These are phyloP conservation scores for Stichopus chloronotus DNA, from an alignment of 35 echinoderm and acorn worm species.

Conservation along the genomic window DNA sequence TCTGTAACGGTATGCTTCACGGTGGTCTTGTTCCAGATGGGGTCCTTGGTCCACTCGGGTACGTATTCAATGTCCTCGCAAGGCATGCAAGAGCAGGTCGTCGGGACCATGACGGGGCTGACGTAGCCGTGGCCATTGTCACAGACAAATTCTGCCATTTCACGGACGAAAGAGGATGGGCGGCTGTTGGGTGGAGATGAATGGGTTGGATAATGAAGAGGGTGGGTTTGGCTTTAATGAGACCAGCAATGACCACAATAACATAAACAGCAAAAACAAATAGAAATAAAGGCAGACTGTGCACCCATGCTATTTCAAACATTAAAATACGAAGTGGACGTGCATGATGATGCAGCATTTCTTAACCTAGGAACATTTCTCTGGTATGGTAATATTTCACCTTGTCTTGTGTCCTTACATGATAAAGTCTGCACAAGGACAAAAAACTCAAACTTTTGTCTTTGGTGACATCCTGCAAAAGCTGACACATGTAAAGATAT, in stretches of 20 bases:
- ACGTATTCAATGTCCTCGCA: constrained; percentile 78
- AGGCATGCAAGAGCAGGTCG: constrained; percentile 86
- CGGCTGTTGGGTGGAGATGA: constrained; percentile 67
- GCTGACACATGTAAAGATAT: too few species aligned
- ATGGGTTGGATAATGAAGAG: background rate
- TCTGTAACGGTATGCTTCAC: constrained; percentile 36
- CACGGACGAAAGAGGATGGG: constrained; percentile 71
- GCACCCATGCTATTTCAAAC: too few species aligned
- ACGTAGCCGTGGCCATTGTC: constrained; percentile 85
- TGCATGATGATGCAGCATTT: too few species aligned
- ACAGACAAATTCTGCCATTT: constrained; percentile 92
- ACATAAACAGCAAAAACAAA: background rate
- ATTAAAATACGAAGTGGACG: too few species aligned
- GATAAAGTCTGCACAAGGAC: too few species aligned
- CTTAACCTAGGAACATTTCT: too few species aligned
- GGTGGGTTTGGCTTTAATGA: background rate
- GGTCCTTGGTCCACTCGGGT: constrained; percentile 76
- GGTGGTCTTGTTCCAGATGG: constrained; percentile 62
- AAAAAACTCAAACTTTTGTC: too few species aligned
- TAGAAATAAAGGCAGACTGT: too few species aligned
- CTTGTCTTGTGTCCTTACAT: too few species aligned
- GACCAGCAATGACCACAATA: background rate
- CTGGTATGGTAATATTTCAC: too few species aligned
- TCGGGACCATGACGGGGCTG: constrained; percentile 69
- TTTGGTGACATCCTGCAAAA: too few species aligned